Percentiles rank a stretch among this genome's conserved stretches.
Evolutionary conservation across 2,888 invertebrate genomes (phyloP).

Genomic region (Temnothorax rugatulus): DNA sequence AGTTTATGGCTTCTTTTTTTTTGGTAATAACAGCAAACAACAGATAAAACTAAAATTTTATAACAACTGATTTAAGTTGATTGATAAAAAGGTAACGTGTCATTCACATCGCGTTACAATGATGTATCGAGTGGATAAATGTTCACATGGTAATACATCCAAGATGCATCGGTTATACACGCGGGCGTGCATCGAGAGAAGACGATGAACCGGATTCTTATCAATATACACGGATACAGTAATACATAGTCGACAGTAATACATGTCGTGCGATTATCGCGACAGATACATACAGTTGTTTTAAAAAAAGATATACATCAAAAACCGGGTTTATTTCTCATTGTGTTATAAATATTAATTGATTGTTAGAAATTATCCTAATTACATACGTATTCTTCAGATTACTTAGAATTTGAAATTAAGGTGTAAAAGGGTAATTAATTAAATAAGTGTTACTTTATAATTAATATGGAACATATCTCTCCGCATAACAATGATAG

Average conservation of each 20-base stretch:
- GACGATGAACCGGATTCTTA: slow-evolving; percentile 49
- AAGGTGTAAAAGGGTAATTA: neutral
- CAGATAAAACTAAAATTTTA: neutral
- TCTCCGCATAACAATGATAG: neutral
- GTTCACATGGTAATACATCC: neutral
- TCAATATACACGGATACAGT: slow-evolving; percentile 17
- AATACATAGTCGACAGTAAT: neutral
- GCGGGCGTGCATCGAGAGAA: neutral
- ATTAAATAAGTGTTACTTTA: neutral
- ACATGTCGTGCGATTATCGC: slow-evolving; percentile 32
- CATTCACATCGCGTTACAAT: neutral
- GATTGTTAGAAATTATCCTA: neutral
- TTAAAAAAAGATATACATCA: slow-evolving; percentile 1
- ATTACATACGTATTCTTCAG: neutral
- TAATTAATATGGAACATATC: neutral
- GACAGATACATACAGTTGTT: slow-evolving; percentile 14
- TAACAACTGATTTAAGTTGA: slow-evolving; percentile 13
- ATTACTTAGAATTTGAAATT: neutral
- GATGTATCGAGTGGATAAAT: neutral
- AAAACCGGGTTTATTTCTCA: neutral
- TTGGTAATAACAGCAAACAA: neutral
- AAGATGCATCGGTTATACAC: slow-evolving; percentile 11
- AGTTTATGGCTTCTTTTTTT: neutral
- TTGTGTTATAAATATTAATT: neutral
- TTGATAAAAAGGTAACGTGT: neutral